A percentile compares a stretch with the other conserved stretches of the same genome.
Evolutionary conservation across 1,140 invertebrate species (phyloP).

Genomic region (Monochamus saltuarius): DNA sequence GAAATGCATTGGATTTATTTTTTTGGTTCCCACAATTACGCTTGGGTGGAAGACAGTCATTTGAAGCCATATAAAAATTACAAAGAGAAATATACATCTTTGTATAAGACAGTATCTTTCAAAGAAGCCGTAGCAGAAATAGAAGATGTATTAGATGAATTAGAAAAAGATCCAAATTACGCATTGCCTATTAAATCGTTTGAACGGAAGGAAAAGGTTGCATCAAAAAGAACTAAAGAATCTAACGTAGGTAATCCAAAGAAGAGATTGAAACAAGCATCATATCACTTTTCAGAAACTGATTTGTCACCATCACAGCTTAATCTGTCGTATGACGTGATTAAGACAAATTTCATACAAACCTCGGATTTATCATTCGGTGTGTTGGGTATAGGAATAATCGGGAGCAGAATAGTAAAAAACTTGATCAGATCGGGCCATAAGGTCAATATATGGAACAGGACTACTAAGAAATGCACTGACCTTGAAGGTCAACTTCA

Average conservation of each 20-base stretch:
- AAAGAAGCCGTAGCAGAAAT: slow-evolving; percentile 85
- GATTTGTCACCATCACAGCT: not conserved
- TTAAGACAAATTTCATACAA: slow-evolving; percentile 58
- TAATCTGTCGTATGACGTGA: slow-evolving; percentile 9
- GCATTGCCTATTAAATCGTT: no score
- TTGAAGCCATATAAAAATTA: slow-evolving; percentile 82
- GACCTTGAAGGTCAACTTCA: slow-evolving; percentile 9
- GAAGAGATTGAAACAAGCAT: not conserved
- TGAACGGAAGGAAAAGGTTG: no score
- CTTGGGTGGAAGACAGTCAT: slow-evolving; percentile 85
- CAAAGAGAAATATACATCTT: slow-evolving; percentile 77
- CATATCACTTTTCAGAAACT: not conserved
- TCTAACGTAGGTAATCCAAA: not conserved
- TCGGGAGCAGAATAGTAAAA: slow-evolving; percentile 94
- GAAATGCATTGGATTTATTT: slow-evolving; percentile 86
- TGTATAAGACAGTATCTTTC: slow-evolving; percentile 76
- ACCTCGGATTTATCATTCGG: slow-evolving; percentile 79
- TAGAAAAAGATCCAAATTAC: slow-evolving; percentile 13
- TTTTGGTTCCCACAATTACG: slow-evolving; percentile 91
- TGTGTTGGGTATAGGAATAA: slow-evolving; percentile 91
- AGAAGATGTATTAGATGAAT: slow-evolving; percentile 65
- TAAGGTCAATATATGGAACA: slow-evolving; percentile 91
- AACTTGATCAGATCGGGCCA: slow-evolving; percentile 93
- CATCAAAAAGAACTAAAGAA: not conserved
- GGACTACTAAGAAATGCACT: slow-evolving; percentile 75